A percentile compares a stretch with the other conserved stretches of the same genome.
phyloP scores from a whole-genome alignment of 2,888 invertebrate species.

The Chrysolina oricalcia region DNA sequence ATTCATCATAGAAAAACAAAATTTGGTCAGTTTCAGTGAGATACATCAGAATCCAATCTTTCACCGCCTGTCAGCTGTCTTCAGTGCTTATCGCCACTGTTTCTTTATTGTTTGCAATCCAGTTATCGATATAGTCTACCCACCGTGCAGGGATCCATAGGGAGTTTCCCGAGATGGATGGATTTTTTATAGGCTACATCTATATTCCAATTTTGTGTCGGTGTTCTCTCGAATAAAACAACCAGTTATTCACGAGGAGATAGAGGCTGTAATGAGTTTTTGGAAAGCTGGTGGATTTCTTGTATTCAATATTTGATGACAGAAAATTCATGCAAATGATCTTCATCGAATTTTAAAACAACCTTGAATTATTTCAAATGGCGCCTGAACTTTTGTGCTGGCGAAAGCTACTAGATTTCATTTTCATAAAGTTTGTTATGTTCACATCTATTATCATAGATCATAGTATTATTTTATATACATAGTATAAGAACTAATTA shows the following conservation, averaged over 20 bases:
- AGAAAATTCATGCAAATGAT: background rate
- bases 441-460: no score
- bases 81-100: slow-evolving; percentile 71
- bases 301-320: background rate
- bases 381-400: no score
- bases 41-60: slow-evolving; percentile 71
- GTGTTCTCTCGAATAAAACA: slow-evolving; percentile 29
- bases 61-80: slow-evolving; percentile 72
- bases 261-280: background rate
- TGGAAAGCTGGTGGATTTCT: background rate
- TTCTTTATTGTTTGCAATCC: slow-evolving; percentile 73
- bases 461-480: no score
- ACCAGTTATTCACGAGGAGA: slow-evolving; percentile 21
- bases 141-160: slow-evolving; percentile 63
- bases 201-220: slow-evolving; percentile 59
- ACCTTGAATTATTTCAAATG: no score
- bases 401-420: no score
- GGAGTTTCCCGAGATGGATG: slow-evolving; percentile 70
- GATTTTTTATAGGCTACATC: slow-evolving; percentile 67
- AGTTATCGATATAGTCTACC: slow-evolving; percentile 71
- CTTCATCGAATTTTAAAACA: no score
- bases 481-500: no score
- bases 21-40: slow-evolving; percentile 64
- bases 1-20: slow-evolving; percentile 39
- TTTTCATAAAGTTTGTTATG: no score